A percentile compares a stretch with the other conserved stretches of the same genome.
Evolutionary conservation across 1,140 invertebrate genomes (phyloP).

Genomic region (Tenebrio molitor): DNA sequence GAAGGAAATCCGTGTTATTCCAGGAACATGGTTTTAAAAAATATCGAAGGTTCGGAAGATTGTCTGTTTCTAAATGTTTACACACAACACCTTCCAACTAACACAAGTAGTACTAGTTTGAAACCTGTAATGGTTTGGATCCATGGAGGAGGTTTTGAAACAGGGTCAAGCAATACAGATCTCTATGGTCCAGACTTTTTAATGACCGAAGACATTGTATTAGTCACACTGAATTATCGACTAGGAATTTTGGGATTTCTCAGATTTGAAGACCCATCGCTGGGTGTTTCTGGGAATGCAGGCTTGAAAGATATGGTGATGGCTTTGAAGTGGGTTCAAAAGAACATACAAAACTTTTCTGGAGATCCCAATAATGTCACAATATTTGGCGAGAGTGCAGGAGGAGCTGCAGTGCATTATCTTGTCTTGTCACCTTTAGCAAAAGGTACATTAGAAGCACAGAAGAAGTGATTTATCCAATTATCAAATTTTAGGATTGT

Average conservation of each 20-base stretch:
- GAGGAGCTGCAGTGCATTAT: slow-evolving; percentile 62
- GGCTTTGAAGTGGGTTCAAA: slow-evolving; percentile 71
- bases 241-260: slow-evolving; percentile 61
- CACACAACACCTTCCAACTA: slow-evolving; percentile 65
- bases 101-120: slow-evolving; percentile 7
- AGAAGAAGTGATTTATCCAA: neutral
- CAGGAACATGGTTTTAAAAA: slow-evolving; percentile 22
- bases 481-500: slow-evolving; percentile 58
- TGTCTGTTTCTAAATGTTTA: slow-evolving; percentile 83
- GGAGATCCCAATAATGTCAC: slow-evolving; percentile 65
- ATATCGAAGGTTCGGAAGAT: slow-evolving; percentile 70
- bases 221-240: slow-evolving; percentile 68
- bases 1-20: slow-evolving; percentile 46
- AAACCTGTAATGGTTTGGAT: slow-evolving; percentile 76
- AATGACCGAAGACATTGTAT: slow-evolving; percentile 69
- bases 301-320: slow-evolving; percentile 73
- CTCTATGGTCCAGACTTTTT: slow-evolving; percentile 73
- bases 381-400: slow-evolving; percentile 69
- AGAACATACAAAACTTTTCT: slow-evolving; percentile 67
- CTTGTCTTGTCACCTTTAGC: slow-evolving; percentile 49
- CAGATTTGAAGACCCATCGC: slow-evolving; percentile 60
- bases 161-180: slow-evolving; percentile 70
- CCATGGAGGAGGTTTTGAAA: slow-evolving; percentile 74
- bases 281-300: slow-evolving; percentile 70
- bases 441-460: slow-evolving; percentile 49